These are phyloP conservation scores for Caenorhabditis sp. DNA, from an alignment of 2,888 invertebrate genomes.

Conservation along the genomic window DNA sequence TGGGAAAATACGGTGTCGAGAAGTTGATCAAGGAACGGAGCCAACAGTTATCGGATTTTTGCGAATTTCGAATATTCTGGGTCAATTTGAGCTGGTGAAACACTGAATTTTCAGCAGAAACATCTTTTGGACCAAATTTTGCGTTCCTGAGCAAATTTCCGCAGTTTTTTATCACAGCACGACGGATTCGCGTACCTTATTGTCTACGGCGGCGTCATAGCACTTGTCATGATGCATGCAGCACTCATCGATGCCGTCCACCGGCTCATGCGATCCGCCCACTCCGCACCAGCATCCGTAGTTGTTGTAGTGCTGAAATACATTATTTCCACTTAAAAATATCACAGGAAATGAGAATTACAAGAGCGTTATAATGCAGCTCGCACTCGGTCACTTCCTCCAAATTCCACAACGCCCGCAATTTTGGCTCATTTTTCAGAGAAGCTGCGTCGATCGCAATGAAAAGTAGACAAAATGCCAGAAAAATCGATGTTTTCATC, in stretches of 20 bases:
- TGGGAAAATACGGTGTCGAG: not conserved
- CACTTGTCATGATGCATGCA: constrained; percentile 77
- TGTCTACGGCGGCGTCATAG: constrained; percentile 75
- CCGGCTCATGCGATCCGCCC: constrained; percentile 73
- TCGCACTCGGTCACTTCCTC: constrained; percentile 74
- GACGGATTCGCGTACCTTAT: constrained; percentile 27
- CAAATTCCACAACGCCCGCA: constrained; percentile 74
- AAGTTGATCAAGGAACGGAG: not conserved
- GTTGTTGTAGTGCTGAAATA: constrained; percentile 72
- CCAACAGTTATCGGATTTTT: not conserved
- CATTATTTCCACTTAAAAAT: not conserved
- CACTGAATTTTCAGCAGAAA: not conserved
- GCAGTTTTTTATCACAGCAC: no score
- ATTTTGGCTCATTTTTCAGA: constrained; percentile 3
- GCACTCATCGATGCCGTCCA: constrained; percentile 77
- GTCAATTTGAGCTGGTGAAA: not conserved
- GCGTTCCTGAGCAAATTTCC: not conserved
- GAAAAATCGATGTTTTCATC: constrained; percentile 13
- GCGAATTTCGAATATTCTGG: not conserved
- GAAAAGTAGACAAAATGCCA: not conserved
- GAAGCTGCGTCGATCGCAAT: not conserved
- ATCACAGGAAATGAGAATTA: not conserved
- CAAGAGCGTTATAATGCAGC: constrained; percentile 73
- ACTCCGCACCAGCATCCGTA: constrained; percentile 78
- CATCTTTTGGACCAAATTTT: not conserved